Base-by-base conservation (phyloP, 2,797 vertebrate species). In the Pseudochaenichthys georgianus region DNA sequence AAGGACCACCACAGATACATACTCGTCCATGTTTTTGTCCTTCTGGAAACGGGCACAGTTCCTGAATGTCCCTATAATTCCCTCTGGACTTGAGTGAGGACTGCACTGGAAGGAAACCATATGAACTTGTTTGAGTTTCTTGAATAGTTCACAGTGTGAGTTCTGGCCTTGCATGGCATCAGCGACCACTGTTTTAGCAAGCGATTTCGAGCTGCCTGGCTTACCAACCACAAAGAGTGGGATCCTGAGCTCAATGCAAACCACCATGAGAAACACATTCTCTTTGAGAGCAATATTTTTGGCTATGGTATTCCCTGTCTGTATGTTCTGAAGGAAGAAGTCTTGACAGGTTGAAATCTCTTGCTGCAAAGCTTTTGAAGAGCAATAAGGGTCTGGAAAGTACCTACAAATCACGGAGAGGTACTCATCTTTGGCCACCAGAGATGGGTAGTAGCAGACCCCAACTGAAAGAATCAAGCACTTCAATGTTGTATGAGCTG, bases 31-130 rank as follows among this genome's bases (percentile, higher is more conserved):
- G 77, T 95, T 94, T 83, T 95, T 94, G 70, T 92, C 94, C 69
- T 95, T 94, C 82, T 96, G 95, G 78, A 96, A 95, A 38, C 95
- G 93, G 12, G 95, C 93, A 12, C 95, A 95, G 78, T 94, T 95
- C 67, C 73, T 91, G 83, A 96, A 96, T 3, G 94, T 95, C 55
- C 86, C 92, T 60, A 96, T 95, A 87, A 96, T 95, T 7, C 95
- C 95, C 64, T 96, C 95, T 5, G 95, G 94, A 64, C 94, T 96
- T 1, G 95, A 96, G 64, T 96, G 94, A 83, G 95, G 95, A 77
- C 95, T 96, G 87, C 95, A 96, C 73, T 96, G 95, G 75, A 96
- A 96, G 66, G 95, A 96, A 17, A 96, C 90, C 93, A 96, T 94
- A 8, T 96, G 95, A 17, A 95, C 90, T 76, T 95, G 94, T 58